Evolutionary conservation across 2,888 invertebrate genomes (phyloP), one percentile per base, ranked within the genome.

Genomic region (Neoaliturus tenellus): DNA sequence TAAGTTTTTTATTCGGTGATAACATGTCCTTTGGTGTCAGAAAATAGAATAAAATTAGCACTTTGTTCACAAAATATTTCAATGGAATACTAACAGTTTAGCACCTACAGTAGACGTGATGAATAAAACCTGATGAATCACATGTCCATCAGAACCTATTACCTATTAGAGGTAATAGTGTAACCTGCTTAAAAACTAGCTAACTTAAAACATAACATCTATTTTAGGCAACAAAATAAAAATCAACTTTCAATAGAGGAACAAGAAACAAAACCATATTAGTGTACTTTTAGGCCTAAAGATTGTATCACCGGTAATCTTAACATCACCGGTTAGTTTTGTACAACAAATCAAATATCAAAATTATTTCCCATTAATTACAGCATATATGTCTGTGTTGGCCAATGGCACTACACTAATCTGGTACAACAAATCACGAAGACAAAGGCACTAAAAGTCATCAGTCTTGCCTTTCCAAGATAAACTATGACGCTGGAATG

Each of bases 401-500:
- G 23, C 51, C 14, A 23, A 20, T 51, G 51, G 23, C 3, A 23
- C 51, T 51, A 3, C 4, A 23, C 23, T 51, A 51, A 51, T 51
- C n/a, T 23, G 20, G 51, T 51, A 20, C 20, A 51, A 51, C 51
- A 20, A 51, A 51, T 51, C 51, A 51, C 51, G n/a, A 10, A 23
- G n/a, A 28, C 5, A 55, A 62, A 62, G 62, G 62, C 62, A 62
- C 62, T 62, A 5, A 28, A 4, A 28, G 25, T 55, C 25, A 23
- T 55, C 55, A 62, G 62, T 62, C 62, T 62, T 62, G 62, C 62
- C 62, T 31, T 62, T 14, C 6, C 14, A 6, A 62, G 62, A 23
- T 51, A 44, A 44, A 44, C 44, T 44, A 44, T 44, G 55, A 55
- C 55, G 23, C 14, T 5, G 62, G 62, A 62, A 62, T 62, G 62